Conservation (phyloP, 1,140 invertebrate species). For the Cepaea nemoralis region DNA sequence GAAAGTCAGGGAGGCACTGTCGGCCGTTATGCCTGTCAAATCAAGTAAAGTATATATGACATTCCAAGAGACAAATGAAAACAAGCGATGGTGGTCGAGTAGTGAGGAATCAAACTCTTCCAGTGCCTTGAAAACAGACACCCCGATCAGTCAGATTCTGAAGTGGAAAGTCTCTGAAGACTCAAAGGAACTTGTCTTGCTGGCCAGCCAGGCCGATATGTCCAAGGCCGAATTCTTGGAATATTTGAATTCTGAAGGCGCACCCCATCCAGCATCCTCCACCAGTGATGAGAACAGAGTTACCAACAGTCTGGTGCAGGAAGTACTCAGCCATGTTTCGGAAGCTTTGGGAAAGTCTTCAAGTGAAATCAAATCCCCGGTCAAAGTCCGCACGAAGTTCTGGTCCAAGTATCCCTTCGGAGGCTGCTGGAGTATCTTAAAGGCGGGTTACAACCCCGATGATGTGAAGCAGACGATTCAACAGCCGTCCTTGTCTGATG, state of each 20-base stretch:
- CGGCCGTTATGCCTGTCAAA: not conserved
- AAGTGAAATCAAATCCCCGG: not conserved
- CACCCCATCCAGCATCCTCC: not conserved
- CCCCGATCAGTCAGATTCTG: not conserved
- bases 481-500: slow-evolving; percentile 19
- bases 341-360: not conserved
- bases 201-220: not conserved
- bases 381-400: not conserved
- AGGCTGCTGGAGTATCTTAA: not conserved
- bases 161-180: not conserved
- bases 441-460: slow-evolving; percentile 7
- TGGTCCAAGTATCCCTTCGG: slow-evolving; percentile 1
- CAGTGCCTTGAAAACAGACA: not conserved
- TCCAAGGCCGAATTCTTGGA: not conserved
- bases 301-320: not conserved
- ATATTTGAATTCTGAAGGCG: not conserved
- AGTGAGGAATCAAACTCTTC: not conserved
- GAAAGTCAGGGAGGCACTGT: not conserved
- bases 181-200: not conserved
- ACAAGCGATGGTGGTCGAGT: not conserved
- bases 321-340: not conserved
- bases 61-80: no score
- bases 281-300: not conserved
- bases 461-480: not conserved
- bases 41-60: not conserved